Conservation (phyloP, 2,797 vertebrate genomes). For the Hypotaenidia philippensis region DNA sequence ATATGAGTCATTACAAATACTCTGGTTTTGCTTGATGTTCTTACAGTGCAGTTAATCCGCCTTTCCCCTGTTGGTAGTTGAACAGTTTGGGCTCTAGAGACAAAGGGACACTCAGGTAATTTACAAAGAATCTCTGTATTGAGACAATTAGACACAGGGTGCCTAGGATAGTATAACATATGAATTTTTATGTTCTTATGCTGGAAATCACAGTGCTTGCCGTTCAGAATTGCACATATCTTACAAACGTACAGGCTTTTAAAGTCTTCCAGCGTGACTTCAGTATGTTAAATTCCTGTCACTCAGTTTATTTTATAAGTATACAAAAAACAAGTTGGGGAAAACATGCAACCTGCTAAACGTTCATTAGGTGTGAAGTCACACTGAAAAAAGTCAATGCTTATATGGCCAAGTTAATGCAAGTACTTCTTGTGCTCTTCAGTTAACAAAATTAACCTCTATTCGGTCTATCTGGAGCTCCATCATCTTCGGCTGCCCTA, state of each 20-base stretch:
- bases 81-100: not conserved
- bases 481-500: not conserved
- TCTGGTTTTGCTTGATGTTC: not conserved
- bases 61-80: not conserved
- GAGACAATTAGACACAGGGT: not conserved
- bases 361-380: not conserved
- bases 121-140: not conserved
- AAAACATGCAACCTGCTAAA: not conserved
- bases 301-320: not conserved
- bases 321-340: not conserved
- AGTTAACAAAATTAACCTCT: not conserved
- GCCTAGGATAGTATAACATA: not conserved
- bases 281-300: not conserved
- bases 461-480: not conserved
- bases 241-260: not conserved
- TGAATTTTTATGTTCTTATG: not conserved
- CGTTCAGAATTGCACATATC: not conserved
- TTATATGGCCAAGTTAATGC: not conserved
- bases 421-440: not conserved
- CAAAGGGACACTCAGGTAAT: not conserved
- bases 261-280: not conserved
- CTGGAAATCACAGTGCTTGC: not conserved
- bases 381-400: not conserved
- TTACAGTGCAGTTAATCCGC: not conserved
- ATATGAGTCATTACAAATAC: not conserved